A percentile compares a stretch with the other conserved stretches of the same genome.
These are phyloP conservation scores for Lophotis ruficrista DNA, from an alignment of 2,113 vertebrate species.

Conservation along the genomic window DNA sequence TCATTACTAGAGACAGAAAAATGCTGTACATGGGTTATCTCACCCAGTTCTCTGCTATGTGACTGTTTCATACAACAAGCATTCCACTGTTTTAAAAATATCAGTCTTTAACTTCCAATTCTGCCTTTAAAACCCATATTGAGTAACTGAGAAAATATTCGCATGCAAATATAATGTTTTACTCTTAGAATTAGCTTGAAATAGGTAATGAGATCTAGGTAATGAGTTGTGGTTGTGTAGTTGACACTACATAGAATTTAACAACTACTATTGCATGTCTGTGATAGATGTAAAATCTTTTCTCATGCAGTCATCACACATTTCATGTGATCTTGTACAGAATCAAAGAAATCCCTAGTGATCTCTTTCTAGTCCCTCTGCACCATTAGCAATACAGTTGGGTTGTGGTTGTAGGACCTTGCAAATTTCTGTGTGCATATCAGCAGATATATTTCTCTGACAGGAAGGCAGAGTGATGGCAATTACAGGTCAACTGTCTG, in stretches of 20 bases:
- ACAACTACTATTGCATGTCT: not conserved
- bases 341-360: not conserved
- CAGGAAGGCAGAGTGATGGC: not conserved
- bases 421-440: not conserved
- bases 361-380: not conserved
- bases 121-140: not conserved
- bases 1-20: not conserved
- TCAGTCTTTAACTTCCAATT: not conserved
- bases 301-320: not conserved
- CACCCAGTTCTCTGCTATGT: not conserved
- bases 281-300: not conserved
- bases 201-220: not conserved
- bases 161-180: not conserved
- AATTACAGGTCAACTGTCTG: not conserved
- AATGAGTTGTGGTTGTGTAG: not conserved
- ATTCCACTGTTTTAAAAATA: not conserved
- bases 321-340: not conserved
- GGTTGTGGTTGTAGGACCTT: not conserved
- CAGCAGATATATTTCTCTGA: not conserved
- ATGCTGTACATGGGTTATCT: not conserved
- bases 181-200: not conserved
- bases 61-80: not conserved
- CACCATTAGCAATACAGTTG: not conserved
- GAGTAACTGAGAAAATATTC: not conserved
- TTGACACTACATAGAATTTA: not conserved